phyloP scores from a whole-genome alignment of 2,113 vertebrate genomes.

The Mugil cephalus region DNA sequence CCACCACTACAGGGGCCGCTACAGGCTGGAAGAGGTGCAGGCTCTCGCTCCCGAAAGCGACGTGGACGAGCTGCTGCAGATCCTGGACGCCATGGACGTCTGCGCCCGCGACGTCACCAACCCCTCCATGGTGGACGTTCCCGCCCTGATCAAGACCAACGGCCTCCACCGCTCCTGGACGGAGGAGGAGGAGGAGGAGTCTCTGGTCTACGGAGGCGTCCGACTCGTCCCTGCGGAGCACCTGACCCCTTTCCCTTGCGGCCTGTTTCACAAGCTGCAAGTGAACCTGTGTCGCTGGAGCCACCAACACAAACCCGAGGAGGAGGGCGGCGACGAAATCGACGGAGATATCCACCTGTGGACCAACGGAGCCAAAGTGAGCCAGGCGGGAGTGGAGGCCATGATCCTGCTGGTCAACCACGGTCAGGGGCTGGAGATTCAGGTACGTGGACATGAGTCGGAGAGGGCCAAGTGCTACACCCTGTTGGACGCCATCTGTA shows the following conservation, averaged over 20 bases:
- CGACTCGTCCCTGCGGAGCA: constrained; percentile 95
- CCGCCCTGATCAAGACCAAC: constrained; percentile 95
- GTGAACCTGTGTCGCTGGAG: constrained; percentile 97
- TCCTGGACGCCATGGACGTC: constrained; percentile 98
- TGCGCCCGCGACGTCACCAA: constrained; percentile 93
- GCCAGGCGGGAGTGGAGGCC: constrained; percentile 90
- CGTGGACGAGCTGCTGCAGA: constrained; percentile 95
- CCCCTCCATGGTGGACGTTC: constrained; percentile 95
- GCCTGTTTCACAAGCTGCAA: constrained; percentile 98
- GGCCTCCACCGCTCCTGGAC: constrained; percentile 95
- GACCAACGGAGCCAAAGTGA: constrained; percentile 92
- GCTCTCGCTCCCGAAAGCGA: constrained; percentile 93
- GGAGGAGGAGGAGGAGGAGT: constrained; percentile 91
- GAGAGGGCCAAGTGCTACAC: constrained; percentile 93
- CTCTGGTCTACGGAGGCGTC: constrained; percentile 92
- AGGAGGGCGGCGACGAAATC: constrained; percentile 51
- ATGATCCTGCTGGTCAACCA: constrained; percentile 96
- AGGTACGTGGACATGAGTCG: constrained; percentile 90
- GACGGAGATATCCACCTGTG: constrained; percentile 91
- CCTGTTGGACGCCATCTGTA: constrained; percentile 93
- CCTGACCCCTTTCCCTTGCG: constrained; percentile 94
- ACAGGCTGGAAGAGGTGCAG: constrained; percentile 95
- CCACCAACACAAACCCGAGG: constrained; percentile 92
- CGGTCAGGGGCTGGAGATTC: constrained; percentile 97
- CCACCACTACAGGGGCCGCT: constrained; percentile 97